Conservation (phyloP, 2,888 invertebrate species). For the Thysanoteuthis rhombus region DNA sequence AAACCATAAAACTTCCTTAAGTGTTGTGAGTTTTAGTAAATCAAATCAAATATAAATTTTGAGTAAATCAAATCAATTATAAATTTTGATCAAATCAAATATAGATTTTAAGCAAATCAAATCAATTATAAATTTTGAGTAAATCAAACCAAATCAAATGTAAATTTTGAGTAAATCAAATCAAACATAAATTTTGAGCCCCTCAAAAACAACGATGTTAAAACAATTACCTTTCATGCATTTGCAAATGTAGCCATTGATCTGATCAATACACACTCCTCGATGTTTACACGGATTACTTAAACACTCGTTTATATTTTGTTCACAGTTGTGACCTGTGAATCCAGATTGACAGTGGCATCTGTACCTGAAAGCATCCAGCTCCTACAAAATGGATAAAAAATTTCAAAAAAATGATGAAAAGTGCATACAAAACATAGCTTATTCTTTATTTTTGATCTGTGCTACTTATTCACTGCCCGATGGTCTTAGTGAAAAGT, state of each 20-base stretch:
- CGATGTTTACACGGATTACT: constrained; percentile 86
- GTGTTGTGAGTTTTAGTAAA: no score
- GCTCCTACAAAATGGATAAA: background rate
- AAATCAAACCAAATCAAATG: no score
- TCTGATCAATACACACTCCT: constrained; percentile 87
- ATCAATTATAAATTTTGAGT: background rate
- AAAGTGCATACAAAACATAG: background rate
- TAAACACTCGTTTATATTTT: constrained; percentile 87
- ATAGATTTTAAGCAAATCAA: background rate
- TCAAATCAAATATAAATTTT: no score
- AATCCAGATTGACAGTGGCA: constrained; percentile 88
- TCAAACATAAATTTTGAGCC: background rate
- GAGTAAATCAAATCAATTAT: background rate
- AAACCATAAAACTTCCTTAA: no score
- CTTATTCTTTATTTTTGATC: no score
- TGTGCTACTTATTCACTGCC: no score
- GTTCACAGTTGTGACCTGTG: constrained; percentile 90
- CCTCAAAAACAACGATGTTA: background rate
- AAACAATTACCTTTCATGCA: constrained; percentile 85
- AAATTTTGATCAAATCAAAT: background rate
- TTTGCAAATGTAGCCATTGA: constrained; percentile 87
- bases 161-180: background rate
- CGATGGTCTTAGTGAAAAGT: no score
- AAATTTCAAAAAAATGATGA: background rate
- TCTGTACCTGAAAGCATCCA: constrained; percentile 73